These are phyloP conservation scores for Augiades crinisus DNA, from an alignment of 2,888 invertebrate genomes.

Conservation along the genomic window DNA sequence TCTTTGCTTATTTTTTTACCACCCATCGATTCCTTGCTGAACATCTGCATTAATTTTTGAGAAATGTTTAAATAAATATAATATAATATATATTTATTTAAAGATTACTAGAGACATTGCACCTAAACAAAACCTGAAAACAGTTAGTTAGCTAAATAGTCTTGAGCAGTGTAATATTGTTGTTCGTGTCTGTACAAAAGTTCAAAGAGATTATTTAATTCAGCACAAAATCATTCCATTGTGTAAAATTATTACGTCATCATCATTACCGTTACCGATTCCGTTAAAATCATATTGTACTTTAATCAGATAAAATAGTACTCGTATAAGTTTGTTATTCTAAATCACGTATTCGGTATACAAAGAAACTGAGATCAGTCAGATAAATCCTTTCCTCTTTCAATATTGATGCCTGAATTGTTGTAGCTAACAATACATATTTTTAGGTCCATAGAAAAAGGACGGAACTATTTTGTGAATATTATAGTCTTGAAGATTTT, in stretches of 20 bases:
- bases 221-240: not conserved
- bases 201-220: not conserved
- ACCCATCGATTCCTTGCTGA: no score
- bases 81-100: no score
- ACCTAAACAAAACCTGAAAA: no score
- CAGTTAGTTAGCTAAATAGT: no score
- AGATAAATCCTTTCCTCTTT: not conserved
- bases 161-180: no score
- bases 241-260: not conserved
- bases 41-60: no score
- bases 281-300: slow-evolving; percentile 2
- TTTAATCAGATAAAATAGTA: not conserved
- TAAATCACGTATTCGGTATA: not conserved
- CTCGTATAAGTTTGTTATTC: not conserved
- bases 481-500: not conserved
- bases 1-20: no score
- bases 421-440: not conserved
- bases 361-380: not conserved
- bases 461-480: not conserved
- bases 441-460: not conserved
- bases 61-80: no score
- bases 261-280: not conserved
- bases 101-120: no score
- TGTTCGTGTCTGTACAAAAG: not conserved
- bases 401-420: slow-evolving; percentile 12